Conservation (phyloP, 1,140 invertebrate genomes). For the Drosophila dunni region DNA sequence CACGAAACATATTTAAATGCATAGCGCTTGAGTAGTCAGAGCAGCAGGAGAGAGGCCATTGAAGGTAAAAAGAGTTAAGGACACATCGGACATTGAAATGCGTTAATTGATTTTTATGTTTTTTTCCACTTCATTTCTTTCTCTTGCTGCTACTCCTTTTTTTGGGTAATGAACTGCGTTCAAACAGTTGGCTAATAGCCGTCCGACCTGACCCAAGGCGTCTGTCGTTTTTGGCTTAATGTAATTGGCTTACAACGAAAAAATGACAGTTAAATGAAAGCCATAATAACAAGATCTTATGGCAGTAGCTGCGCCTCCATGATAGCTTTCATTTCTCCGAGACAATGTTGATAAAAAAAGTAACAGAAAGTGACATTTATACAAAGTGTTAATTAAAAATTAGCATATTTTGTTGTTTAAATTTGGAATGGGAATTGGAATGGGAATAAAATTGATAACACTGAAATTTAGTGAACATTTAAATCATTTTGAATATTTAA, state of each 20-base stretch:
- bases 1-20: constrained; percentile 81
- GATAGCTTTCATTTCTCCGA: constrained; percentile 7
- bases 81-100: constrained; percentile 53
- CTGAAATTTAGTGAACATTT: too few species aligned
- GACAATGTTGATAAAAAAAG: neutral
- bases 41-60: constrained; percentile 19
- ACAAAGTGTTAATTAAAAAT: neutral
- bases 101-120: constrained; percentile 79
- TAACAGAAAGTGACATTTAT: neutral
- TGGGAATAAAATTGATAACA: too few species aligned
- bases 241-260: constrained; percentile 19
- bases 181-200: constrained; percentile 60
- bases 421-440: too few species aligned
- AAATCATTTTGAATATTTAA: too few species aligned
- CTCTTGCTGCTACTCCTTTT: neutral
- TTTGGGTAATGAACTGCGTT: constrained; percentile 17
- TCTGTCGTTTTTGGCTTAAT: constrained; percentile 30
- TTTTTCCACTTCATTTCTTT: constrained; percentile 37
- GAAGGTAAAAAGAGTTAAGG: constrained; percentile 42
- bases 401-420: too few species aligned
- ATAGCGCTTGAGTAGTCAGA: constrained; percentile 55
- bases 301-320: neutral
- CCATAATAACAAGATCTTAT: constrained; percentile 13
- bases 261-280: constrained; percentile 13
- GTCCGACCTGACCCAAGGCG: constrained; percentile 5